These are phyloP conservation scores for Druon quercuslanigerum DNA, from an alignment of 1,140 invertebrate genomes.

Conservation along the genomic window DNA sequence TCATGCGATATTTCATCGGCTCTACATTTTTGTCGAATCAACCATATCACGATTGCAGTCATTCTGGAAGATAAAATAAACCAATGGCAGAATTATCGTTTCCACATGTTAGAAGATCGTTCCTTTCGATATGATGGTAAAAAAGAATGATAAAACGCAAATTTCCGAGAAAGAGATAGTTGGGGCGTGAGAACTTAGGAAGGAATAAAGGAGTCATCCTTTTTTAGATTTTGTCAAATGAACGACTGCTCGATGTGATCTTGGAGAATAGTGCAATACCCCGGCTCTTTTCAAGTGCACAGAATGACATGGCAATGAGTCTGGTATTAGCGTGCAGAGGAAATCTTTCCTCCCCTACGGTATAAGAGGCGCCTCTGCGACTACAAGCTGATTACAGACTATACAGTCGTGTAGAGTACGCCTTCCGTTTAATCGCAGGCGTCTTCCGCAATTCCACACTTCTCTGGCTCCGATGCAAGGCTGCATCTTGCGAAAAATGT, in stretches of 20 bases:
- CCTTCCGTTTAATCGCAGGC: slow-evolving; percentile 33
- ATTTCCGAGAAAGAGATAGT: not conserved
- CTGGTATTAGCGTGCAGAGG: too few relatives aligned
- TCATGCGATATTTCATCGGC: too few relatives aligned
- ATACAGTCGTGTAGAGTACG: slow-evolving; percentile 48
- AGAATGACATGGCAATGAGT: not conserved
- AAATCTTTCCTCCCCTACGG: too few relatives aligned
- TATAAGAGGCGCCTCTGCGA: slow-evolving; percentile 47
- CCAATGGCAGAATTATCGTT: not conserved
- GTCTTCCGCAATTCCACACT: slow-evolving; percentile 43
- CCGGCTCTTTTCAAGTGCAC: slow-evolving; percentile 33
- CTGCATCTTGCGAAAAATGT: slow-evolving; percentile 44
- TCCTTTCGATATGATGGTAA: not conserved
- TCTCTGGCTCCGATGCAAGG: slow-evolving; percentile 44
- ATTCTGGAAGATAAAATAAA: not conserved
- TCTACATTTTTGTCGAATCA: too few relatives aligned
- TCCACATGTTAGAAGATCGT: not conserved
- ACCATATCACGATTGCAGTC: not conserved
- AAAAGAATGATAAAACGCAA: not conserved
- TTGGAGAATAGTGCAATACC: slow-evolving; percentile 44
- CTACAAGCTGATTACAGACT: slow-evolving; percentile 64
- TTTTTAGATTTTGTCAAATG: slow-evolving; percentile 44
- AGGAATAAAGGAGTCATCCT: not conserved
- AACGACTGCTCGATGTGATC: slow-evolving; percentile 39
- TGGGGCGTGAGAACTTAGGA: not conserved